Evolutionary conservation across 2,113 vertebrate species (phyloP).

Genomic region (Dunckerocampus dactyliophorus): DNA sequence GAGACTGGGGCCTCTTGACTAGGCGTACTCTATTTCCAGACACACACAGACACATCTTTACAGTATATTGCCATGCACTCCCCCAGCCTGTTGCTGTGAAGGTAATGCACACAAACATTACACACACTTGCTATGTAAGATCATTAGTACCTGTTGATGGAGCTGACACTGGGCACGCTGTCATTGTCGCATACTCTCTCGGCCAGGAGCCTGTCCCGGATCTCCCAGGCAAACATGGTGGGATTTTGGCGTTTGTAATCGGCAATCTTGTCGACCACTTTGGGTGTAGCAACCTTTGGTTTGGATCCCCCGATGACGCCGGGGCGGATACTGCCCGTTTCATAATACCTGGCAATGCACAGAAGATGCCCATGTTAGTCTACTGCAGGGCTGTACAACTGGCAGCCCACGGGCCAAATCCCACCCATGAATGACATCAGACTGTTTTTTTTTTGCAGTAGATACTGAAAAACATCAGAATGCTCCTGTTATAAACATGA

Average conservation of each 20-base stretch:
- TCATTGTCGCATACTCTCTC: slow-evolving; percentile 98
- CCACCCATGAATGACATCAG: neutral
- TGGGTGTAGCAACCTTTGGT: slow-evolving; percentile 99
- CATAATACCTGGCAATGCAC: slow-evolving; percentile 85
- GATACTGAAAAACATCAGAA: no score
- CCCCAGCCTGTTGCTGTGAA: slow-evolving; percentile 43
- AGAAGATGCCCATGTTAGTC: neutral
- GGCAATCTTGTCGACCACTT: slow-evolving; percentile 99
- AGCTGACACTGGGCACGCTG: slow-evolving; percentile 97
- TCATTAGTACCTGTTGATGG: slow-evolving; percentile 90
- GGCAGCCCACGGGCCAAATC: no score
- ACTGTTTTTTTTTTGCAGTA: neutral
- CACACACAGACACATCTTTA: neutral
- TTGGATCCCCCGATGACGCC: slow-evolving; percentile 99
- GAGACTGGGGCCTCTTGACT: slow-evolving; percentile 60
- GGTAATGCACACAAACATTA: slow-evolving; percentile 11
- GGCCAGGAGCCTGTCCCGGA: slow-evolving; percentile 92
- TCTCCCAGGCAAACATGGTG: slow-evolving; percentile 99
- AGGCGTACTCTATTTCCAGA: slow-evolving; percentile 33
- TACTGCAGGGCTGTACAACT: no score
- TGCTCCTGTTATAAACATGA: no score
- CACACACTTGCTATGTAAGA: slow-evolving; percentile 9
- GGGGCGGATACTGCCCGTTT: slow-evolving; percentile 97
- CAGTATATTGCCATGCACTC: slow-evolving; percentile 17
- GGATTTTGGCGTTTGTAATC: slow-evolving; percentile 99